Evolutionary conservation across 2,113 vertebrate genomes (phyloP).

Genomic region (Epinephelus moara): DNA sequence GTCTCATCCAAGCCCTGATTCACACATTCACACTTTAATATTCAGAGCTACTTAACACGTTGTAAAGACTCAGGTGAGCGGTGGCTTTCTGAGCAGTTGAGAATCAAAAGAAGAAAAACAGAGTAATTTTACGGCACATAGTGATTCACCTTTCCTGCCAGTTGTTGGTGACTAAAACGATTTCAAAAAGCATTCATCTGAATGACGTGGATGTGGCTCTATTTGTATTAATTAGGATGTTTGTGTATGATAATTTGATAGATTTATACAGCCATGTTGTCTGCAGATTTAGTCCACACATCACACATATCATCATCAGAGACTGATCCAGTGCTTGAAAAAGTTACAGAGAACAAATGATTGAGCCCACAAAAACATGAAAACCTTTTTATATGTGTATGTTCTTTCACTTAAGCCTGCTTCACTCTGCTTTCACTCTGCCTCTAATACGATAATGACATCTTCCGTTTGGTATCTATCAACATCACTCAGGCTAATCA

Average conservation of each 20-base stretch:
- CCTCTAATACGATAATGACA: constrained; percentile 51
- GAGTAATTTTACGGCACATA: constrained; percentile 8
- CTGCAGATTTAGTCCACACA: too few species aligned
- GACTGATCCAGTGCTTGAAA: background rate
- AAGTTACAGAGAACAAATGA: background rate
- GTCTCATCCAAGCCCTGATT: background rate
- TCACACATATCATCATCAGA: background rate
- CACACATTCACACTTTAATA: background rate
- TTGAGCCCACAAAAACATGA: background rate
- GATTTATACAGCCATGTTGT: background rate
- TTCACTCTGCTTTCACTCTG: constrained; percentile 20
- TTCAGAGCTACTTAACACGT: background rate
- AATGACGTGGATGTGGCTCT: background rate
- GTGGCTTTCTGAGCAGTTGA: background rate
- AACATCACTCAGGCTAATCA: constrained; percentile 40
- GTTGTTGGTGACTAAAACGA: background rate
- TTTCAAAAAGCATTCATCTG: background rate
- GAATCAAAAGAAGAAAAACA: background rate
- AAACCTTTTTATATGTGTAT: background rate
- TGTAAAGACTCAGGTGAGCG: constrained; percentile 21
- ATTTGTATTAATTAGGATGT: background rate
- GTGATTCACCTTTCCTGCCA: background rate
- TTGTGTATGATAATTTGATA: background rate
- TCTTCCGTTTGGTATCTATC: constrained; percentile 42
- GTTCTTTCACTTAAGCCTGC: constrained; percentile 11